Percentiles rank a stretch among this genome's conserved stretches.
phyloP scores from a whole-genome alignment of 2,113 vertebrate species.

The Benitochromis conjunctus region DNA sequence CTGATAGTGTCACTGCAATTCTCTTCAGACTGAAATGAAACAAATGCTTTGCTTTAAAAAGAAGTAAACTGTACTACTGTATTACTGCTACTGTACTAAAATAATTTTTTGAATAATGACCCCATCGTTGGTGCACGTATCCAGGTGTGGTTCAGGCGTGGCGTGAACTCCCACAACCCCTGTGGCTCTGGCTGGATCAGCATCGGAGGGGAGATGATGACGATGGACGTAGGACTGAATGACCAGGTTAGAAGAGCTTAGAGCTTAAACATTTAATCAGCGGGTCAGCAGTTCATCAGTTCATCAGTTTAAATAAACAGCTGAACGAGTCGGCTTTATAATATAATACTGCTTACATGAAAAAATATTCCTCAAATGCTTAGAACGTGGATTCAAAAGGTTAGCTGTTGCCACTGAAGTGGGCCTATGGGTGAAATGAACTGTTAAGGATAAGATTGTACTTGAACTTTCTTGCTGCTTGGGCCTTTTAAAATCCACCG shows the following conservation, averaged over 20 bases:
- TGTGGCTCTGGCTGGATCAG: slow-evolving; percentile 94
- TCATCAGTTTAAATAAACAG: neutral
- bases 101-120: neutral
- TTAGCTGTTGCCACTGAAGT: neutral
- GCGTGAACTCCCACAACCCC: slow-evolving; percentile 92
- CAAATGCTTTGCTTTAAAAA: neutral
- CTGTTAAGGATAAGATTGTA: neutral
- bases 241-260: slow-evolving; percentile 81
- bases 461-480: neutral
- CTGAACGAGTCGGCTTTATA: neutral
- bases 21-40: neutral
- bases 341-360: neutral
- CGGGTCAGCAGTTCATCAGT: neutral
- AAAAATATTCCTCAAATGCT: neutral
- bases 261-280: neutral
- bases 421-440: neutral
- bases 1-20: neutral
- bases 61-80: neutral
- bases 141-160: slow-evolving; percentile 97
- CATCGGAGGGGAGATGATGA: slow-evolving; percentile 92
- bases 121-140: neutral
- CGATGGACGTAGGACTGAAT: slow-evolving; percentile 89
- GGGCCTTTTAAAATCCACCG: neutral
- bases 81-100: neutral
- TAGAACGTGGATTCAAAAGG: neutral